Base-by-base conservation (phyloP, 2,888 invertebrate species). In the Cerastoderma edule region DNA sequence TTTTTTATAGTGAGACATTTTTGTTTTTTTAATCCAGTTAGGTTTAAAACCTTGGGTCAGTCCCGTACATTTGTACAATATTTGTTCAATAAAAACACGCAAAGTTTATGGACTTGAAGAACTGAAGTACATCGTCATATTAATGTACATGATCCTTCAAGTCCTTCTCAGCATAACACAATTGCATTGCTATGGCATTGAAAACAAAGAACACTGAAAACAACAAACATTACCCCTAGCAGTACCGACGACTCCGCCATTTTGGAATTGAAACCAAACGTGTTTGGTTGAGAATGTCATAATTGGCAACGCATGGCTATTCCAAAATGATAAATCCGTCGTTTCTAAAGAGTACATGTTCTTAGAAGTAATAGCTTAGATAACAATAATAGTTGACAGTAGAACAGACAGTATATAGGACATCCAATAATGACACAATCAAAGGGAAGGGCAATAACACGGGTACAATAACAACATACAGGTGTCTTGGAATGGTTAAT, bases 111-210 rank as follows among this genome's bases (percentile, higher is more conserved):
- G 39, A 13, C 10, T 39, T 39, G 16, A 8, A 39, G 39, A 39
- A 39, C 10, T 10, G 16, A 13, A 13, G 39, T 39, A n/a, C n/a
- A n/a, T n/a, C n/a, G n/a, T n/a, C n/a, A n/a, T n/a, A n/a, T n/a
- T n/a, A n/a, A n/a, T n/a, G n/a, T n/a, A n/a, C n/a, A n/a, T n/a
- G 53, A 24, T 53, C 27, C 24, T 13, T 24, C 4, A 24, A 24
- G 24, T 27, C 27, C 53, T 19, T 24, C 2, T 53, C 8, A 53
- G 27, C 53, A 53, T 27, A 53, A 53, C 27, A 53, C 30, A 28
- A 56, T 60, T 60, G 60, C 60, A 60, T 60, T 60, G 60, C 39
- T 60, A 60, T 60, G 60, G 60, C 60, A 60, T 60, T 32, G 13
- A 60, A 60, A 60, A 60, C 60, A 60, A 60, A 35, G 60, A 60